Conservation (phyloP, 2,888 invertebrate genomes). For the Diarsia rubi region DNA sequence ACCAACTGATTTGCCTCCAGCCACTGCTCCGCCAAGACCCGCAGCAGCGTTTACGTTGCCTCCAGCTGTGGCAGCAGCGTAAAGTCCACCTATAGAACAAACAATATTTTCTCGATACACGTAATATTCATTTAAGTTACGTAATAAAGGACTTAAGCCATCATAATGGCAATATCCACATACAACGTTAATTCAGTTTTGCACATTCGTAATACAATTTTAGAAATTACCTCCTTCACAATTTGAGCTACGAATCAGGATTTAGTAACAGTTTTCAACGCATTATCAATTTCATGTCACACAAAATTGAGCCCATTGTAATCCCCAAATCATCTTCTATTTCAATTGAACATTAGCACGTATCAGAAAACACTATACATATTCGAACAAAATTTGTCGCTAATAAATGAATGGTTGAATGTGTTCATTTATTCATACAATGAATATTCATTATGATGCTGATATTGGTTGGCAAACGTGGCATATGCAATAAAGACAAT, state of each 20-base stretch:
- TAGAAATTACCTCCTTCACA: not conserved
- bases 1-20: conserved; percentile 81
- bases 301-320: conserved; percentile 5
- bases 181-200: not conserved
- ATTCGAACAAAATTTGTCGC: conserved; percentile 39
- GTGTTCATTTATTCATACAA: conserved; percentile 34
- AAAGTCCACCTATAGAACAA: conserved; percentile 86
- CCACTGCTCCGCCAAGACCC: conserved; percentile 88
- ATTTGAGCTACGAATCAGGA: conserved; percentile 19
- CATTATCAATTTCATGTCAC: conserved; percentile 11
- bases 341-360: conserved; percentile 37
- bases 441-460: conserved; percentile 50
- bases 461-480: conserved; percentile 20
- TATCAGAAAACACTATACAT: conserved; percentile 42
- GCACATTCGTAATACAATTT: not conserved
- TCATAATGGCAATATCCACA: not conserved
- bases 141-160: not conserved
- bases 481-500: conserved; percentile 30
- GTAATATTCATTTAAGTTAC: not conserved
- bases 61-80: conserved; percentile 91
- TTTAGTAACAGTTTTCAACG: conserved; percentile 19
- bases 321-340: conserved; percentile 36
- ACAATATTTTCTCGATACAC: not conserved
- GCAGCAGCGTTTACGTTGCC: conserved; percentile 89
- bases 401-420: conserved; percentile 44